Evolutionary conservation across 2,797 vertebrate genomes (phyloP).

Genomic region (Betta splendens): DNA sequence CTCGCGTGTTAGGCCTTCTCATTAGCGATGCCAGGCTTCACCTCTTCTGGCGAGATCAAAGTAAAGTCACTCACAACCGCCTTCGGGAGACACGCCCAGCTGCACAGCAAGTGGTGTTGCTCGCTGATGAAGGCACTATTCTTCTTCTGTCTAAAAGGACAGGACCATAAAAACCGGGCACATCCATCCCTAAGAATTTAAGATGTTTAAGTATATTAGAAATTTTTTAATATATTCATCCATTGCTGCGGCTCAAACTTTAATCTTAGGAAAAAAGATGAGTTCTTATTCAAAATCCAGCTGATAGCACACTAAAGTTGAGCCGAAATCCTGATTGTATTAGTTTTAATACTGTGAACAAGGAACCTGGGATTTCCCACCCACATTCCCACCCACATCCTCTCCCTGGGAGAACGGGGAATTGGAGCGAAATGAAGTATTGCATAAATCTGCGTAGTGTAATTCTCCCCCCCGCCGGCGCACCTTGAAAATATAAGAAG

Average conservation of each 20-base stretch:
- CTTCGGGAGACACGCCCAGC: conserved; percentile 67
- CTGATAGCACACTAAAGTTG: conserved; percentile 32
- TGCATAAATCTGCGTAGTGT: conserved; percentile 51
- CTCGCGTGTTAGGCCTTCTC: conserved; percentile 66
- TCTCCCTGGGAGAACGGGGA: conserved; percentile 43
- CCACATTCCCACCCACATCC: conserved; percentile 50
- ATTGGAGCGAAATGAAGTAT: conserved; percentile 53
- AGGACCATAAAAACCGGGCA: conserved; percentile 23
- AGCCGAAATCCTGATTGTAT: conserved; percentile 46
- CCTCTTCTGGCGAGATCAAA: conserved; percentile 73
- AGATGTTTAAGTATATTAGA: conserved; percentile 22
- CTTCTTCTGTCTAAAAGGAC: conserved; percentile 40
- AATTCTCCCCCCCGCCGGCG: conserved; percentile 52
- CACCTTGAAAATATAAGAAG: conserved; percentile 50
- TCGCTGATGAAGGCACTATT: conserved; percentile 54
- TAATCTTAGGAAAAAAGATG: conserved; percentile 9
- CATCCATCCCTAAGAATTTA: conserved; percentile 17
- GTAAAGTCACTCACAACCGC: conserved; percentile 66
- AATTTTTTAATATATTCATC: conserved; percentile 16
- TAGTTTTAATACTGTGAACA: conserved; percentile 42
- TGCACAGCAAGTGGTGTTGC: conserved; percentile 50
- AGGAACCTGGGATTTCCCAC: conserved; percentile 57
- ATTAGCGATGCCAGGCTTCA: conserved; percentile 74
- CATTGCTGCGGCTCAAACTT: not conserved
- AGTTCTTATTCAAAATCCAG: conserved; percentile 35